Base-by-base conservation (phyloP, 2,888 invertebrate genomes). In the Priocnemis perturbator region DNA sequence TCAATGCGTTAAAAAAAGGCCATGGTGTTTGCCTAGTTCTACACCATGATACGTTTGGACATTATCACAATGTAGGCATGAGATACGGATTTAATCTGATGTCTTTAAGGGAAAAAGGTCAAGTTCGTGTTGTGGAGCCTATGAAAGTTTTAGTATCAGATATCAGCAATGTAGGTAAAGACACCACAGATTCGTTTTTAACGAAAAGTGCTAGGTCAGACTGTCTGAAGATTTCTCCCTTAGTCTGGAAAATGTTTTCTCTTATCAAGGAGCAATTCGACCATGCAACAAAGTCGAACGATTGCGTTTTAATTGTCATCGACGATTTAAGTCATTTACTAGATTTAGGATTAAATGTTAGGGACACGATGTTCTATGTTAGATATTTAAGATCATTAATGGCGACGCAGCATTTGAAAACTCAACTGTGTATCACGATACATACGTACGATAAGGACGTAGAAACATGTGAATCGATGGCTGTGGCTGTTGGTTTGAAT, bases 291-390 rank as follows among this genome's bases (percentile, higher is more conserved):
- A 85, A 89, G 76, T 86, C 87, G 64, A 83, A 88, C 79, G 81
- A 86, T 76, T 84, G 90, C 75, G 91, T 92, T 3, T 92, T 91
- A 76, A 87, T 95, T 55, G 91, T 95, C 58, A 89, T 95, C 65
- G 95, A 95, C 86, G 95, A 95, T 83, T 81, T 95, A 23, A 93
- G 93, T 72, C 94, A 95, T 85, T 89, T 95, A 30, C 91, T 93
- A 83, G 93, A 94, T 87, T 89, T 95, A 71, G 92, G 91, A 56
- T 90, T 91, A 55, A 90, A 89, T 78, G 81, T 92, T 0, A 90
- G 85, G 74, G 90, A 92, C 78, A 90, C 48, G 19, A 59, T 73
- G 60, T 69, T 60, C 47, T 84, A 78, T 53, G 60, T 82, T 0
- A 82, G 83, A 64, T 86, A 81, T 63, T 69, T 89, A 53, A 83